phyloP scores from a whole-genome alignment of 1,140 invertebrate species.

The Saxidomus purpurata region DNA sequence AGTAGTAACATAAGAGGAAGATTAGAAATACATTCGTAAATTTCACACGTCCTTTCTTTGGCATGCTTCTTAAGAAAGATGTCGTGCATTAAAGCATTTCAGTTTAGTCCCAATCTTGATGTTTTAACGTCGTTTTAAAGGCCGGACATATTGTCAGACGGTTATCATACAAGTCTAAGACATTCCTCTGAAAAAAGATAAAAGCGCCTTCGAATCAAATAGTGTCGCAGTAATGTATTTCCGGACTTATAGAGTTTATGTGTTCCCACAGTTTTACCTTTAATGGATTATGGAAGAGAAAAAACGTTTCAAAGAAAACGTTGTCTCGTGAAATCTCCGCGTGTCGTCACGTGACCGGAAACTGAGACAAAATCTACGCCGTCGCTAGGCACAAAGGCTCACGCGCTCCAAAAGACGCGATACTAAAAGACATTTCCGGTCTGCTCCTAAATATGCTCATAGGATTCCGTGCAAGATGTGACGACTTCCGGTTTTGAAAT shows the following conservation, averaged over 20 bases:
- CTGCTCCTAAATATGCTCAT: constrained; percentile 38
- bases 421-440: constrained; percentile 60
- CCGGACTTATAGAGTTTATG: constrained; percentile 51
- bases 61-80: not conserved
- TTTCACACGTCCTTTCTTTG: no score
- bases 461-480: constrained; percentile 49
- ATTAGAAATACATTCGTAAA: no score
- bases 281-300: constrained; percentile 59
- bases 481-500: constrained; percentile 63
- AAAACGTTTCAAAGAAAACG: constrained; percentile 28
- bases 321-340: constrained; percentile 23
- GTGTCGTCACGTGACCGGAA: constrained; percentile 52
- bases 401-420: constrained; percentile 51
- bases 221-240: constrained; percentile 42
- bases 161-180: constrained; percentile 2
- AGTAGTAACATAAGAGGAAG: no score
- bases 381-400: constrained; percentile 48
- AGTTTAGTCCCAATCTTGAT: not conserved
- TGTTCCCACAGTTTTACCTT: constrained; percentile 57
- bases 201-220: not conserved
- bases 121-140: constrained; percentile 26
- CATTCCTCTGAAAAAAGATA: constrained; percentile 16
- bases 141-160: constrained; percentile 34
- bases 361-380: constrained; percentile 53
- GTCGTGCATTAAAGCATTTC: constrained; percentile 35